Percentiles rank a stretch among this genome's conserved stretches.
These are phyloP conservation scores for Pontoporia blainvillei DNA, from an alignment of 2,113 vertebrate species.

Conservation along the genomic window DNA sequence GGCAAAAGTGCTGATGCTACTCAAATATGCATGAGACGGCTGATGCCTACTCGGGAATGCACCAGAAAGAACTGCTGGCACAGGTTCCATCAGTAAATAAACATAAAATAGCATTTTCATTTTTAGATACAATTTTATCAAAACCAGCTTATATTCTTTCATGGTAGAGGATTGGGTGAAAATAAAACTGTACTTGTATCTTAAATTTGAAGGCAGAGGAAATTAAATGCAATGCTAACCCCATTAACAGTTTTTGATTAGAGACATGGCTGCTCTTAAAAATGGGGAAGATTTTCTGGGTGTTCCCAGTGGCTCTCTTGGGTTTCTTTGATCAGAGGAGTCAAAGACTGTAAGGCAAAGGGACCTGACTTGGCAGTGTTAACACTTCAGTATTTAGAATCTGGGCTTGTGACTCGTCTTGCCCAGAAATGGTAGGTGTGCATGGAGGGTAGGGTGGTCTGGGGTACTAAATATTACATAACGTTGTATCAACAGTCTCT, in stretches of 20 bases:
- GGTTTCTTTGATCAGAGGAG: background rate
- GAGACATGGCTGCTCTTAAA: background rate
- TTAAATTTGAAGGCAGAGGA: background rate
- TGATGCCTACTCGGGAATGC: background rate
- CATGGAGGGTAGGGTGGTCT: rapidly evolving
- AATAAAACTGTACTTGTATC: background rate
- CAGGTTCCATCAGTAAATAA: slow-evolving; percentile 29
- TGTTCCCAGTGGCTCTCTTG: background rate
- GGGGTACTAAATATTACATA: background rate
- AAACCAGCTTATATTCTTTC: slow-evolving; percentile 12
- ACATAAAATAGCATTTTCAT: slow-evolving; percentile 31
- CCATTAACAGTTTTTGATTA: background rate
- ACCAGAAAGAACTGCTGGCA: background rate
- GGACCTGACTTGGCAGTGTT: background rate
- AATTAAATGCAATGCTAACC: background rate
- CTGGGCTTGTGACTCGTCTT: background rate
- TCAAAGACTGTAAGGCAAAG: background rate
- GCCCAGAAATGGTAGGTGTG: background rate
- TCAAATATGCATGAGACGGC: slow-evolving; percentile 26
- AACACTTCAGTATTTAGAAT: background rate
- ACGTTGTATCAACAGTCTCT: background rate
- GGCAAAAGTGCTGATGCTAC: slow-evolving; percentile 30
- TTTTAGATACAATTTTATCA: slow-evolving; percentile 44
- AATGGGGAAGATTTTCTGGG: background rate
- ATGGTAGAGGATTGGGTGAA: background rate